Evolutionary conservation across 2,113 vertebrate species (phyloP), one percentile per base, ranked within the genome.

Genomic region (Pelmatolapia mariae): DNA sequence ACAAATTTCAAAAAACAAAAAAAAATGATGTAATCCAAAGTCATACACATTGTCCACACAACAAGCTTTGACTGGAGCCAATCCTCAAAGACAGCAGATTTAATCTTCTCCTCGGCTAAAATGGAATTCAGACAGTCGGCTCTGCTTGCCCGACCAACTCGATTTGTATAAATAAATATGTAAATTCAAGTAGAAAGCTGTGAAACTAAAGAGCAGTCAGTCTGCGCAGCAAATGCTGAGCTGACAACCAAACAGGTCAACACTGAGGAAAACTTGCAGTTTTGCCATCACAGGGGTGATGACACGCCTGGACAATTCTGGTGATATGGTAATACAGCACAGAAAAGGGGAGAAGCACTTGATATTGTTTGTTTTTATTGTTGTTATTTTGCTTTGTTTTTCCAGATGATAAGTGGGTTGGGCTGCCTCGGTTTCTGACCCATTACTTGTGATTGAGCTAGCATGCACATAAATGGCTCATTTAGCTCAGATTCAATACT

Each of bases 111-210:
- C 85, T 89, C 87, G 8, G 73, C 81, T 89, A 84, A 89, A 92
- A 89, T 84, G 91, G 91, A 94, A 94, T 82, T 92, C 50, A 87
- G 84, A 92, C 84, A 85, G 89, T 91, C 40, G 80, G 87, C 84
- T 85, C 82, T 26, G 82, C 83, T 90, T 38, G 26, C 76, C 81
- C 15, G 22, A 68, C 87, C 63, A 3, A 85, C 92, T 88, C 12
- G 7, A 87, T 90, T 86, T 53, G 80, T 90, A 94, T 92, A 92
- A 95, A 96, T 95, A 96, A 96, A 95, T 94, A 95, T 86, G 91
- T 91, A 93, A 92, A 93, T 95, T 96, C 95, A 95, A 96, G 95
- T 96, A 95, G 90, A 94, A 88, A 94, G 91, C 92, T 91, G 87
- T 92, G 81, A 89, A 92, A 93, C 54, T 90, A 84, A 71, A 91